Percentiles rank a stretch among this genome's conserved stretches.
phyloP scores from a whole-genome alignment of 2,797 vertebrate genomes.

The Masticophis lateralis region DNA sequence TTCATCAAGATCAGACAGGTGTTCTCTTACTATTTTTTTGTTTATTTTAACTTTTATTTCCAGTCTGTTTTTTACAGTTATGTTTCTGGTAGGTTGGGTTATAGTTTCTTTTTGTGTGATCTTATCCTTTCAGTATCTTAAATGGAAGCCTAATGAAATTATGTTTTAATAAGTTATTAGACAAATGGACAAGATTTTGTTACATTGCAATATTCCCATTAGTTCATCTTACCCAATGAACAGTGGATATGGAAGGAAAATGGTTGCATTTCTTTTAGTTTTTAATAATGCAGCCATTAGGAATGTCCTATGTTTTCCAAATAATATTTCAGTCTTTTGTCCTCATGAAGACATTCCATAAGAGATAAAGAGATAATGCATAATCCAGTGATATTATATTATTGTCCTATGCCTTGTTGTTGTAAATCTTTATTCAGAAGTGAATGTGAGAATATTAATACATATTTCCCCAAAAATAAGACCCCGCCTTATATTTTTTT shows the following conservation, averaged over 20 bases:
- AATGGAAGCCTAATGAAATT: neutral
- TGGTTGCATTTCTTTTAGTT: neutral
- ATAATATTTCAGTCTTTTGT: neutral
- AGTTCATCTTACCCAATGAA: conserved; percentile 13
- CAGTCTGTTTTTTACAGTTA: too few species aligned
- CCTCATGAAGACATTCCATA: neutral
- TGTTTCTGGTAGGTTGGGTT: too few species aligned
- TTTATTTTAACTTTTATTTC: too few species aligned
- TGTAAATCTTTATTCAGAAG: neutral
- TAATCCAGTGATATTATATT: neutral
- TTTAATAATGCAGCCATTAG: neutral
- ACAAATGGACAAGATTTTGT: conserved; percentile 16
- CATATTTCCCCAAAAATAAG: too few species aligned
- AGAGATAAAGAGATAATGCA: neutral
- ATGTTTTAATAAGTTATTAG: conserved; percentile 17
- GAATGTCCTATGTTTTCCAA: conserved; percentile 9
- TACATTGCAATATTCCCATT: neutral
- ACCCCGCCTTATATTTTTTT: too few species aligned
- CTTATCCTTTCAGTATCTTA: neutral
- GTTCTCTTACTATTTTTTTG: too few species aligned
- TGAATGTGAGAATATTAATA: neutral
- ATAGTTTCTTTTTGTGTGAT: too few species aligned
- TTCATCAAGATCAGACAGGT: too few species aligned
- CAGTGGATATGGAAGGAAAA: neutral
- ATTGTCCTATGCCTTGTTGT: neutral